A percentile compares a stretch with the other conserved stretches of the same genome.
Evolutionary conservation across 2,888 invertebrate genomes (phyloP).

Genomic region (Tipula lateralis): DNA sequence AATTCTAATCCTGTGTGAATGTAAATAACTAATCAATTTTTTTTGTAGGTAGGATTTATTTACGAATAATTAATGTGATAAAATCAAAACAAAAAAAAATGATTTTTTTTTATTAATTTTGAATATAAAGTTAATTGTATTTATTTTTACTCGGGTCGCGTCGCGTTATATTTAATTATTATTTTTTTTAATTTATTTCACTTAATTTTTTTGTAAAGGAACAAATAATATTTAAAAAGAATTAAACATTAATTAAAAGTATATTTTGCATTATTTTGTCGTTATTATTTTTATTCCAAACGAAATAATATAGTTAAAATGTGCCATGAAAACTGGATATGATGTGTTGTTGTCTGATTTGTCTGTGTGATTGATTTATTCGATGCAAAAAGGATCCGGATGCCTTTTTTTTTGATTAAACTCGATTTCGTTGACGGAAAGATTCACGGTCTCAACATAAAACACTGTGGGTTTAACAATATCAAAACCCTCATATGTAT

Average conservation of each 20-base stretch:
- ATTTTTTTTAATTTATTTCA: slow-evolving; percentile 2
- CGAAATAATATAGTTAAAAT: background rate
- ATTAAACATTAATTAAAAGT: background rate
- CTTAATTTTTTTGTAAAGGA: slow-evolving; percentile 26
- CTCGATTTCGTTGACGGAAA: background rate
- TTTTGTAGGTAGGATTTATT: slow-evolving; percentile 11
- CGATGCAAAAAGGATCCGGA: background rate
- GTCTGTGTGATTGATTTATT: background rate
- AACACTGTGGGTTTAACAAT: background rate
- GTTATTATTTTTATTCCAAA: background rate
- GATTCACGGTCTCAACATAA: background rate
- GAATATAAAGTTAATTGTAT: slow-evolving; percentile 4
- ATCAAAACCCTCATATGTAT: background rate
- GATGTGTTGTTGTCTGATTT: background rate
- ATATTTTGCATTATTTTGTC: slow-evolving; percentile 20
- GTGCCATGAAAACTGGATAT: background rate
- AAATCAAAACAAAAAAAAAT: background rate
- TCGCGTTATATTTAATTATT: slow-evolving; percentile 25
- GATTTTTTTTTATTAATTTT: background rate
- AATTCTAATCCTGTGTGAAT: background rate
- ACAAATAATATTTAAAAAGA: slow-evolving; percentile 28
- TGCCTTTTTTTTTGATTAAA: background rate
- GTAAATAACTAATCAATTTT: slow-evolving; percentile 5
- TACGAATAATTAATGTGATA: slow-evolving; percentile 26
- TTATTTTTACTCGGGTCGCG: slow-evolving; percentile 25